A percentile compares a stretch with the other conserved stretches of the same genome.
These are phyloP conservation scores for Eurytoma adleriae DNA, from an alignment of 2,888 invertebrate species.

Conservation along the genomic window DNA sequence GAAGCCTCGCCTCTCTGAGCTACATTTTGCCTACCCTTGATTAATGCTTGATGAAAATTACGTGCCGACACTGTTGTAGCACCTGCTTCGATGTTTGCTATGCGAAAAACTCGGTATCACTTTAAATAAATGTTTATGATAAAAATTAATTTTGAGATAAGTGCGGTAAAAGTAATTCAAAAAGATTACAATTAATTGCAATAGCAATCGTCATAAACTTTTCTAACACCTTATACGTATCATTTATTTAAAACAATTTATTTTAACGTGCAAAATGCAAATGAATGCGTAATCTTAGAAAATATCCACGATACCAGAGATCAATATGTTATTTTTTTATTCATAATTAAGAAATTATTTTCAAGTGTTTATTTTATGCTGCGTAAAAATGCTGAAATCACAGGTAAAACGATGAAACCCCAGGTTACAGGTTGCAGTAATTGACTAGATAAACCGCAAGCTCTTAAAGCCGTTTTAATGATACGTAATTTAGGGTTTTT, in stretches of 20 bases:
- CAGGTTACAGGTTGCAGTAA: slow-evolving; percentile 41
- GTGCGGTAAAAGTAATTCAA: no score
- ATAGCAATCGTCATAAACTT: no score
- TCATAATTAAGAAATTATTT: slow-evolving; percentile 54
- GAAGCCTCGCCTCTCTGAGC: neutral
- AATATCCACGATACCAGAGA: neutral
- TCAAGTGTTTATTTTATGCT: slow-evolving; percentile 49
- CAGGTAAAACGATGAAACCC: slow-evolving; percentile 40
- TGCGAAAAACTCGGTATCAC: no score
- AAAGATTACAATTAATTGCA: no score
- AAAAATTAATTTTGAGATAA: no score
- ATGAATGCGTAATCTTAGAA: neutral
- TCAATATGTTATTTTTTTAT: slow-evolving; percentile 5
- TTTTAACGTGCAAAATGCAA: no score
- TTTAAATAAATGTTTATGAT: no score
- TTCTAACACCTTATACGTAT: no score
- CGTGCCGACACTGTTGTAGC: neutral
- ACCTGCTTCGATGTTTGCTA: neutral
- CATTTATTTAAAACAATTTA: no score
- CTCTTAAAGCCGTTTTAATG: slow-evolving; percentile 51
- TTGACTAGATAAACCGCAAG: slow-evolving; percentile 54
- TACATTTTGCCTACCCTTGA: neutral
- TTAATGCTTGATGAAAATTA: neutral
- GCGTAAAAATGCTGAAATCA: slow-evolving; percentile 43
- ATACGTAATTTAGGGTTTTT: slow-evolving; percentile 49